A percentile compares a stretch with the other conserved stretches of the same genome.
Evolutionary conservation across 2,888 invertebrate species (phyloP).

Genomic region (Agrilus biguttatus): DNA sequence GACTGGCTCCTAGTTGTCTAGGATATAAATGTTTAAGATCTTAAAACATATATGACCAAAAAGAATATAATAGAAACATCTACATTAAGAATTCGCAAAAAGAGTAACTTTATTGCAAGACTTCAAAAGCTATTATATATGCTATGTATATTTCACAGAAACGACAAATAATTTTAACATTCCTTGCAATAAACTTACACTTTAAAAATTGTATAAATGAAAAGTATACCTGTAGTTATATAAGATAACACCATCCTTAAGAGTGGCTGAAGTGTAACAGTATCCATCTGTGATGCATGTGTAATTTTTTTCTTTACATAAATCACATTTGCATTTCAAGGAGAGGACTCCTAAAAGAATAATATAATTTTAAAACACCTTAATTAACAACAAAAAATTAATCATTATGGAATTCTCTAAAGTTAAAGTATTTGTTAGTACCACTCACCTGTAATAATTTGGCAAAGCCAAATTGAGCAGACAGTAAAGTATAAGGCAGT

Average conservation of each 20-base stretch:
- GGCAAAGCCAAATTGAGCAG: conserved; percentile 22
- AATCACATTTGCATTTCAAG: conserved; percentile 74
- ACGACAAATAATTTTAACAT: no score
- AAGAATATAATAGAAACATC: no score
- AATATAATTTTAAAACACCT: conserved; percentile 2
- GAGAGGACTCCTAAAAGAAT: conserved; percentile 36
- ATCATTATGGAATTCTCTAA: background rate
- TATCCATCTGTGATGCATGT: conserved; percentile 82
- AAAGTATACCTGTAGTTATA: conserved; percentile 64
- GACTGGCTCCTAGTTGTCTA: conserved; percentile 17
- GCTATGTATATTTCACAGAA: no score
- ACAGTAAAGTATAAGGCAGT: conserved; percentile 19
- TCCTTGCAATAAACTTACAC: no score
- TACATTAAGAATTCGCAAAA: no score
- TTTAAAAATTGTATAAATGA: background rate
- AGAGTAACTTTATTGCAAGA: no score
- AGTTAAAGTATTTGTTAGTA: background rate
- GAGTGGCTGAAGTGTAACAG: conserved; percentile 68
- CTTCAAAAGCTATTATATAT: no score
- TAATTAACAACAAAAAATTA: background rate
- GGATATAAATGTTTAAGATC: background rate
- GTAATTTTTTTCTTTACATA: conserved; percentile 56
- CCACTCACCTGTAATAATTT: conserved; percentile 22
- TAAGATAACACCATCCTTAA: conserved; percentile 41
- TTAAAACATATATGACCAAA: no score